Base-by-base conservation (phyloP, 2,888 invertebrate species). In the Ellobium chinense region DNA sequence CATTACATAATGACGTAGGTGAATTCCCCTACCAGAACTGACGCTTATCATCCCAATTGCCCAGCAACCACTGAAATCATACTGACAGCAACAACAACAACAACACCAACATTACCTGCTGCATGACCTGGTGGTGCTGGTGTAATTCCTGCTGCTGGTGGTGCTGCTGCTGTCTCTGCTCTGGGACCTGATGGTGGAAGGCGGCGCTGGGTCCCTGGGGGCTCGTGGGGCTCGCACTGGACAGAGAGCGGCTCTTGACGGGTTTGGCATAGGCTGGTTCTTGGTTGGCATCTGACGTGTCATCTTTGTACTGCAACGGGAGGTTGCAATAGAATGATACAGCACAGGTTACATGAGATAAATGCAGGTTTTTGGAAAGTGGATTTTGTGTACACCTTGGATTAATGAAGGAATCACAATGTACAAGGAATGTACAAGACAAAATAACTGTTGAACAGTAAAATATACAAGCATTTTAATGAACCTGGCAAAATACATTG, bases 121-220 rank as follows among this genome's bases (percentile, higher is more conserved):
- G 5, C n/a, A 27, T 5, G 2, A 27, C 29, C 27, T 4, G n/a
- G n/a, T n/a, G n/a, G n/a, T n/a, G n/a, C 46, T 46, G 46, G 9
- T 46, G 9, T 46, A 18, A 7, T 46, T 18, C 46, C 21, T 62
- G 46, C 36, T 75, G 80, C 36, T 75, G 80, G 31, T 68, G 62
- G 2, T 54, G 54, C 54, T 76, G 66, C 14, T 75, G 74, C 14
- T 56, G 65, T 3, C 69, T 68, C 39, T 39, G 66, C 5, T n/a
- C 54, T 36, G 74, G 86, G 24, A 72, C 62, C 24, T 46, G 58
- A n/a, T n/a, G n/a, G n/a, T 81, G 78, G 62, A 66, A 72, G 70
- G 89, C 95, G 95, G 94, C 95, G 94, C 87, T 94, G 93, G 75
- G 83, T 58, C 65, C 81, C 82, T 79, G 80, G 54, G 87, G 87